phyloP scores from a whole-genome alignment of 2,888 invertebrate genomes.

The Limnephilus lunatus region DNA sequence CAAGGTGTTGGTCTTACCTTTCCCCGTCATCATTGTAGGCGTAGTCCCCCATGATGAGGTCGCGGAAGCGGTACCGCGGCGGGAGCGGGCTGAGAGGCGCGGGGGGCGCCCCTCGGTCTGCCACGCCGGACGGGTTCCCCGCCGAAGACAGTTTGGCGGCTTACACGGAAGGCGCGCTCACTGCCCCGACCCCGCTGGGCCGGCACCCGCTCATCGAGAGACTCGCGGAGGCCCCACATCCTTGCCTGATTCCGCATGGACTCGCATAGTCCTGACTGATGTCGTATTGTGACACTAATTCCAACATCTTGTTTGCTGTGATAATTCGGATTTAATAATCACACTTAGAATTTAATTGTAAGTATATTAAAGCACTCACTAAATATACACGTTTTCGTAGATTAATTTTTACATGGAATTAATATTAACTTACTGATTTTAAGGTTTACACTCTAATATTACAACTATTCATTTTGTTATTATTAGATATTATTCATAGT shows the following conservation, averaged over 20 bases:
- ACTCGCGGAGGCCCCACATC: neutral
- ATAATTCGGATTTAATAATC: neutral
- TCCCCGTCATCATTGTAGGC: slow-evolving; percentile 87
- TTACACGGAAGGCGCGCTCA: slow-evolving; percentile 16
- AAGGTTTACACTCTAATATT: no score
- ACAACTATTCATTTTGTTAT: no score
- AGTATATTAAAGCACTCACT: no score
- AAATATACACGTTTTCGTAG: no score
- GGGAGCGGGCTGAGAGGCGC: slow-evolving; percentile 72
- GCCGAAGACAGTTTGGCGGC: slow-evolving; percentile 53
- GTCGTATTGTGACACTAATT: neutral
- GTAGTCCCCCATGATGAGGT: slow-evolving; percentile 87
- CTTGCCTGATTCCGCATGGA: neutral
- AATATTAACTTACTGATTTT: no score
- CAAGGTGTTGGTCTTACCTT: slow-evolving; percentile 77
- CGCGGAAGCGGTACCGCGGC: slow-evolving; percentile 85
- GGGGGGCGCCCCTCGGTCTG: slow-evolving; percentile 41
- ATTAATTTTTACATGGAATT: no score
- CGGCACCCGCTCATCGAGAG: neutral
- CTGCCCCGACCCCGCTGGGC: neutral
- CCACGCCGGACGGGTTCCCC: slow-evolving; percentile 48
- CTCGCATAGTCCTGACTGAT: no score
- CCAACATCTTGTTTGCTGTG: neutral
- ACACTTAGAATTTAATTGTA: no score
- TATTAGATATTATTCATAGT: no score